Base-by-base conservation (phyloP, 2,888 invertebrate genomes). In the Apantesis nais region DNA sequence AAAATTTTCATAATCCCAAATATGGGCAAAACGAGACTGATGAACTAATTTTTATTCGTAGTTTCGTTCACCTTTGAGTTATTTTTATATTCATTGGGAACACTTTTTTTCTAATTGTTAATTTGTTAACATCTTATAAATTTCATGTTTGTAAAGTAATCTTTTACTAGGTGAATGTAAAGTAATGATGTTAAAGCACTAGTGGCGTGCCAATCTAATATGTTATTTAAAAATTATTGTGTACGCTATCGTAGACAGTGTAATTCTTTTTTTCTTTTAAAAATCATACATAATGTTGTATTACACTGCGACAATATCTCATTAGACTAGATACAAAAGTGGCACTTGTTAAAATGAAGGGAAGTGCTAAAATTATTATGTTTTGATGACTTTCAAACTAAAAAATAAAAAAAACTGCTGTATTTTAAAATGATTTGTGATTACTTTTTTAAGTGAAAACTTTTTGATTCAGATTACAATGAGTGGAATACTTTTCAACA, bases 121-220 rank as follows among this genome's bases (percentile, higher is more conserved):
- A 34, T 34, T 34, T 34, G 34, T 4, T 5, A 34, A 34, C 34
- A 34, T 5, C 2, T 34, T 34, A 4, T 41, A 62, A 39, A 70
- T n/a, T 25, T 60, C 88, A 88, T 85, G 85, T 88, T 88, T 80
- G 83, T 80, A 70, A 84, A 86, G 83, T 80, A 70, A 84, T 87
- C 81, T 74, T 77, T 79, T 67, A 75, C 86, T 34, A 34, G 34
- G 5, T 34, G n/a, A 34, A 34, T 76, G 68, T 68, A 84, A 84
- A 79, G 80, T 83, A 79, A 79, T 74, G 76, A 76, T 84, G 73
- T n/a, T n/a, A n/a, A 79, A 83, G 80, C 75, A 76, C 73, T 67
- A 71, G 82, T 84, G 87, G 84, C 87, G 88, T 88, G 88, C 86
- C 83, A 65, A 70, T 71, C n/a, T 79, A 68, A 66, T 85, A 80